Conservation (phyloP, 2,888 invertebrate species). For the Cantharis nigra region DNA sequence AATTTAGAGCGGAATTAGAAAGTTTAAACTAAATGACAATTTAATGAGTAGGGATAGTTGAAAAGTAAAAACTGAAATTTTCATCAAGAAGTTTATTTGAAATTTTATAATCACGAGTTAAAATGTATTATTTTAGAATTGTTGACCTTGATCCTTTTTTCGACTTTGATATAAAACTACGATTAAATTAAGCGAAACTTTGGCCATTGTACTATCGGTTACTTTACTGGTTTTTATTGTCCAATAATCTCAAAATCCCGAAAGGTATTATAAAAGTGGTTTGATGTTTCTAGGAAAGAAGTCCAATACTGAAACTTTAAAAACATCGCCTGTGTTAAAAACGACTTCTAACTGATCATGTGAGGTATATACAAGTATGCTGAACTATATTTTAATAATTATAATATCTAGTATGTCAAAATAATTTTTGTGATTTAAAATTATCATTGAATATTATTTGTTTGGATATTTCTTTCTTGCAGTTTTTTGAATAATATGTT, state of each 20-base stretch:
- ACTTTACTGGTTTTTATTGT: background rate
- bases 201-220: background rate
- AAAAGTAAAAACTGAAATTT: background rate
- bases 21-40: background rate
- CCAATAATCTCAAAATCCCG: background rate
- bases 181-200: background rate
- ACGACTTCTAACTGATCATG: no score
- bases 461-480: background rate
- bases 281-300: background rate
- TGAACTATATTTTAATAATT: no score
- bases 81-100: background rate
- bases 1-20: no score
- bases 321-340: no score
- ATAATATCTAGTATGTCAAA: no score
- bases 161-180: background rate
- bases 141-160: background rate
- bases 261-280: background rate
- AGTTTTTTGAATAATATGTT: background rate
- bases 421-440: background rate
- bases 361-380: no score
- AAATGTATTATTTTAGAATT: background rate
- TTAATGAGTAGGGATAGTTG: background rate
- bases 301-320: background rate
- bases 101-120: background rate
- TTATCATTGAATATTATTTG: background rate